Evolutionary conservation across 2,888 invertebrate genomes (phyloP), one percentile per base, ranked within the genome.

Genomic region (Drosophila recens): DNA sequence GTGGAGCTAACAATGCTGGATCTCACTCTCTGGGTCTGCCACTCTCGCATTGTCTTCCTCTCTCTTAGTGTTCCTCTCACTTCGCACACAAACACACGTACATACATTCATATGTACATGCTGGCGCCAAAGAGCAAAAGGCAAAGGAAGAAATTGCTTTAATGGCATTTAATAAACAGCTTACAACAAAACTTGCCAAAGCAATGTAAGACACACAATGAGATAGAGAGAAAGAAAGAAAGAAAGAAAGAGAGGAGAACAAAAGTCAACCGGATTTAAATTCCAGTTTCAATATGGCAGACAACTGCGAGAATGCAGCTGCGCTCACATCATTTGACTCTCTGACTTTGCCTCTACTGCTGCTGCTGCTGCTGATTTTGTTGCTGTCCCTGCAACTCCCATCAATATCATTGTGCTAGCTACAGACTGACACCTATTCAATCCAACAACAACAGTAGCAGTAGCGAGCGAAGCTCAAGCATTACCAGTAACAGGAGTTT

Each of bases 141-240:
- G 57, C 66, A 57, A 65, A 34, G 52, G 49, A 72, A 59, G 62
- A 73, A 75, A 75, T 73, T 62, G 51, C 67, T 87, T 84, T 84
- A 87, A 82, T 84, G 82, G 64, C 87, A 82, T 82, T 87, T 85
- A 85, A 75, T 87, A 87, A 87, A 84, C 75, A 75, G 65, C 64
- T 63, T 46, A 68, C 63, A 84, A 64, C 58, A 76, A 69, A 67
- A 46, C 59, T 59, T 59, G 49, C 58, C 52, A 51, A 62, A 38
- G 53, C 51, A 56, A 43, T 15, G 40, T 8, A 33, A 34, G 27
- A 56, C n/a, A 23, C 5, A 34, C 20, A 56, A 34, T 20, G 3
- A 61, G 33, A 23, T 27, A 36, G 27, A 13, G 5, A 2, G 56
- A 23, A 10, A 13, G 46, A 9, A 17, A 17, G 17, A 17, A 27